Evolutionary conservation across 2,113 vertebrate genomes (phyloP).

Genomic region (Sphyrna mokarran): DNA sequence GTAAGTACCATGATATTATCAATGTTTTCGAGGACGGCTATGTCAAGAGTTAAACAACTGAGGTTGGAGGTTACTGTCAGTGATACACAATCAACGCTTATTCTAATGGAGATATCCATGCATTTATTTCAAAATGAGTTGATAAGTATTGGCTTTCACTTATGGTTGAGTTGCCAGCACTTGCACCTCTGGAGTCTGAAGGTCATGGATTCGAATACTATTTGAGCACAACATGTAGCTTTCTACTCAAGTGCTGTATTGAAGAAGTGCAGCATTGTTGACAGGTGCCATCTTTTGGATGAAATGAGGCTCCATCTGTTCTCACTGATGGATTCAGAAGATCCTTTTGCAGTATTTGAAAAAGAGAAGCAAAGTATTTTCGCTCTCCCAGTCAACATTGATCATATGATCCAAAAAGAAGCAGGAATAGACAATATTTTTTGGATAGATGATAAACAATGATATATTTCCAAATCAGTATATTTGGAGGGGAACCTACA

Average conservation of each 20-base stretch:
- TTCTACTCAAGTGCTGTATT: background rate
- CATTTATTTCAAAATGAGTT: background rate
- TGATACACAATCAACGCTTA: background rate
- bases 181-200: background rate
- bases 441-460: no score
- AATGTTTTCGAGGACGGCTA: background rate
- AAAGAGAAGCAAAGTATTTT: background rate
- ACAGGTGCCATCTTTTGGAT: background rate
- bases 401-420: background rate
- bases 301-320: no score
- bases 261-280: background rate
- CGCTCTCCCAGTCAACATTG: background rate
- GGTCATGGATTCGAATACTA: background rate
- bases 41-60: background rate
- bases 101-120: background rate
- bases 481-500: no score
- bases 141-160: background rate
- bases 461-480: no score
- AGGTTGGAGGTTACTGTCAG: background rate
- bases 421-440: no score
- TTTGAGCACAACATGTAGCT: background rate
- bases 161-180: background rate
- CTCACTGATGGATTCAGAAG: background rate
- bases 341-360: background rate
- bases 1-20: background rate